A percentile compares a stretch with the other conserved stretches of the same genome.
phyloP scores from a whole-genome alignment of 2,797 vertebrate genomes.

The Cercopithecus mitis region DNA sequence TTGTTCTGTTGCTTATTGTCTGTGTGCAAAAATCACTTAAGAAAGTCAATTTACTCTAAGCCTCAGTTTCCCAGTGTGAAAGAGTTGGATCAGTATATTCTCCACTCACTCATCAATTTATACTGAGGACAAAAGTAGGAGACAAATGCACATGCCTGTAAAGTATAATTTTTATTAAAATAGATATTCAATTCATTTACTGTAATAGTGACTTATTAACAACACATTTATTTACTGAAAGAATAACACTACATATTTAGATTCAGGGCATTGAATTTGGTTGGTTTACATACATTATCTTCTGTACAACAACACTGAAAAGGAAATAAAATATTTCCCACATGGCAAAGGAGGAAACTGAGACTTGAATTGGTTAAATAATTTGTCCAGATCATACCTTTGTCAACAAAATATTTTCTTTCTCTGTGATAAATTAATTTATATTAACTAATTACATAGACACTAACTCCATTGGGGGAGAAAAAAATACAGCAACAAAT shows the following conservation, averaged over 20 bases:
- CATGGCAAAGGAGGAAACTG: background rate
- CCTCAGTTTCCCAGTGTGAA: background rate
- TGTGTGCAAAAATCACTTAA: constrained; percentile 15
- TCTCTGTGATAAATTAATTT: background rate
- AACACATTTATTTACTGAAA: background rate
- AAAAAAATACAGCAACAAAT: background rate
- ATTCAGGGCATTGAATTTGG: background rate
- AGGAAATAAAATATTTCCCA: background rate
- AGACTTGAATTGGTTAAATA: background rate
- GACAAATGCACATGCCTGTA: background rate
- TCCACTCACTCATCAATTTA: background rate
- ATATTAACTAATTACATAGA: background rate
- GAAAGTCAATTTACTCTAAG: background rate
- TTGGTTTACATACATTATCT: background rate
- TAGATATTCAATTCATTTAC: background rate
- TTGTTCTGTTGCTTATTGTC: background rate
- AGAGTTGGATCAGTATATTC: background rate
- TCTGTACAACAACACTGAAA: background rate
- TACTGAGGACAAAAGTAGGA: background rate
- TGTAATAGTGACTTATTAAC: background rate
- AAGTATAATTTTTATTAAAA: constrained; percentile 1
- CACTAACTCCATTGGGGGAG: background rate
- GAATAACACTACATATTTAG: background rate
- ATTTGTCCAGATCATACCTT: background rate
- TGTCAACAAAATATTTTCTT: background rate